Conservation (phyloP, 2,113 vertebrate species). For the Varanus komodoensis region DNA sequence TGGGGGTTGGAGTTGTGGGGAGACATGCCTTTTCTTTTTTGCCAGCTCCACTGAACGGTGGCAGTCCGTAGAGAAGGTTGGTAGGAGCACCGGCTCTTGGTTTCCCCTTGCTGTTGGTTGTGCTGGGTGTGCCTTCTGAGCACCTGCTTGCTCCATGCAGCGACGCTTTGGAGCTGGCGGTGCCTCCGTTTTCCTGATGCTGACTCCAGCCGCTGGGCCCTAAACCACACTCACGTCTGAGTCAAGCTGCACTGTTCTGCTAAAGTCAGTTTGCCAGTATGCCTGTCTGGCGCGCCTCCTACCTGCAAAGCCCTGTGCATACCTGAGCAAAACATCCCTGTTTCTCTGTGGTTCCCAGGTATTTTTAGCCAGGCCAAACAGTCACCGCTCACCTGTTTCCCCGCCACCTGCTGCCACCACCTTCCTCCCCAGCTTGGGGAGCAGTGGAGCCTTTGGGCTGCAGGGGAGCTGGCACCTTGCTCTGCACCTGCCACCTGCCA, state of each 20-base stretch:
- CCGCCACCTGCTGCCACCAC: too few species aligned
- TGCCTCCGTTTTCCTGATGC: background rate
- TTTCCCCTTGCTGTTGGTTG: background rate
- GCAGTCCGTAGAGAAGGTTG: too few species aligned
- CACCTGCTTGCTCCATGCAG: background rate
- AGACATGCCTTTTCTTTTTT: background rate
- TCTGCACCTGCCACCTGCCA: too few species aligned
- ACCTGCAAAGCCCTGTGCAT: too few species aligned
- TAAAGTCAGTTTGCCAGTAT: background rate
- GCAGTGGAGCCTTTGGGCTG: too few species aligned
- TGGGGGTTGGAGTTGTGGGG: background rate
- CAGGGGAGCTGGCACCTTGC: too few species aligned
- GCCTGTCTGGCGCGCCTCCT: background rate
- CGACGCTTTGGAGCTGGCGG: background rate
- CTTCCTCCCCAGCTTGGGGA: too few species aligned
- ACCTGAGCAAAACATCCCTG: too few species aligned
- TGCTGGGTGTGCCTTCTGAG: background rate
- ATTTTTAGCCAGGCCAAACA: too few species aligned
- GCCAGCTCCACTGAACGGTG: background rate
- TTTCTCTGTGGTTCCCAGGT: too few species aligned
- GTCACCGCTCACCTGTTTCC: too few species aligned
- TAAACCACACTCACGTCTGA: background rate
- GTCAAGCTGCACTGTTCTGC: background rate
- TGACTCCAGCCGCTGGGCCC: background rate
- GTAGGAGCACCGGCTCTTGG: background rate